Conservation (phyloP, 1,140 invertebrate species). For the Akabosia matsudoensis region DNA sequence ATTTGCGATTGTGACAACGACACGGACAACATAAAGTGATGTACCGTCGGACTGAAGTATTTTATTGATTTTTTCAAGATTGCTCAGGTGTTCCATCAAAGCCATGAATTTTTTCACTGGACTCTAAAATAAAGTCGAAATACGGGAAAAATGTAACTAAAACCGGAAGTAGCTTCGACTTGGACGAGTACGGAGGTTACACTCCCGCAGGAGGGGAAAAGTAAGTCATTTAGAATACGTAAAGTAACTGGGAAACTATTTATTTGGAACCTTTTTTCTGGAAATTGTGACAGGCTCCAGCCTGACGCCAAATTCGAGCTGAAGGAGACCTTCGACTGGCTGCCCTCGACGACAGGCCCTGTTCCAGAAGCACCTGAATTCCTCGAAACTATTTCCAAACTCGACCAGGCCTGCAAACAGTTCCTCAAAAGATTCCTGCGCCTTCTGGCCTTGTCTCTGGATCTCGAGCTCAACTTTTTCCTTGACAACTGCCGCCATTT, state of each 20-base stretch:
- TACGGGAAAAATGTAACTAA: not conserved
- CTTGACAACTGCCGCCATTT: not conserved
- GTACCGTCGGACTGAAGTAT: not conserved
- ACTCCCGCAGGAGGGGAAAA: not conserved
- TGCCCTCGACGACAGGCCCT: not conserved
- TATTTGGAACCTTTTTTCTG: not conserved
- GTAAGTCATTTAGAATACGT: not conserved
- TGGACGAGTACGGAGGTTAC: not conserved
- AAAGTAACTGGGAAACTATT: not conserved
- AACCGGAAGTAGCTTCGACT: not conserved
- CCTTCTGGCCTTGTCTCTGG: not conserved
- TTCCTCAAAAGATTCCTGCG: not conserved
- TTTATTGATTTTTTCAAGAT: constrained; percentile 23
- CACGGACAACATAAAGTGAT: not conserved
- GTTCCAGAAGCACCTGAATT: not conserved
- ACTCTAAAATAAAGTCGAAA: not conserved
- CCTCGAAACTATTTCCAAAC: not conserved
- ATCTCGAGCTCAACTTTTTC: not conserved
- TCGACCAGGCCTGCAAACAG: not conserved
- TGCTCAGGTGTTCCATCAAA: not conserved
- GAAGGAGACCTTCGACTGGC: constrained; percentile 8
- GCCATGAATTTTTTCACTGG: not conserved
- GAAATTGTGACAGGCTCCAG: not conserved
- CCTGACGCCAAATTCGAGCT: not conserved
- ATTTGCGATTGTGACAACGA: not conserved